phyloP scores from a whole-genome alignment of 2,888 invertebrate species.

The Gonocerus acuteangulatus region DNA sequence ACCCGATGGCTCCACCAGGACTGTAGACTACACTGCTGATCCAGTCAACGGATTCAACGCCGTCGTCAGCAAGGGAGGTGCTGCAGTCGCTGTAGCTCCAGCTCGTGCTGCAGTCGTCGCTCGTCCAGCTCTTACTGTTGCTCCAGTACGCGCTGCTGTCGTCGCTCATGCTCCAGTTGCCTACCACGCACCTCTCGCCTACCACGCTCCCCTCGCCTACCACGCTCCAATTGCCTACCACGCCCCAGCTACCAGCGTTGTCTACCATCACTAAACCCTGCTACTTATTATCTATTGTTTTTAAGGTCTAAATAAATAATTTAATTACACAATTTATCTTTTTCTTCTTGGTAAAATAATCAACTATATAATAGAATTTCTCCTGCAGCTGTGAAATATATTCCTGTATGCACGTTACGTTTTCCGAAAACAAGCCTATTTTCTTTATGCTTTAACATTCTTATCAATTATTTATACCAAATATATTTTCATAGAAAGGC shows the following conservation, averaged over 20 bases:
- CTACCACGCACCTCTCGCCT: background rate
- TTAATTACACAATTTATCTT: too few species aligned
- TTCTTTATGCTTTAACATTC: too few species aligned
- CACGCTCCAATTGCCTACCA: conserved; percentile 4
- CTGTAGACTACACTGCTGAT: conserved; percentile 39
- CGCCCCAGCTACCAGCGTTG: conserved; percentile 5
- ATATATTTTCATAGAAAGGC: too few species aligned
- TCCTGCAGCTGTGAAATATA: too few species aligned
- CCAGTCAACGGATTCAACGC: conserved; percentile 35
- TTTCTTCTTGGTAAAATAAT: too few species aligned
- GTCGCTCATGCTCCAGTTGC: conserved; percentile 29
- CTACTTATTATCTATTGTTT: too few species aligned
- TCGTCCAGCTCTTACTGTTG: conserved; percentile 37
- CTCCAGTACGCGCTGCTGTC: conserved; percentile 25
- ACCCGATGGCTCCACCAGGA: conserved; percentile 32
- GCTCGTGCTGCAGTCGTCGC: conserved; percentile 31
- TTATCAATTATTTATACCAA: too few species aligned
- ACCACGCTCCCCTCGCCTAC: conserved; percentile 26
- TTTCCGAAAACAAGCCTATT: too few species aligned
- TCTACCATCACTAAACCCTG: background rate
- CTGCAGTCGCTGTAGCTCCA: conserved; percentile 34
- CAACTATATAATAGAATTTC: too few species aligned
- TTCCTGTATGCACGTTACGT: too few species aligned
- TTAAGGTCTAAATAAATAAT: too few species aligned
- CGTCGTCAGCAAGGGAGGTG: conserved; percentile 36